phyloP scores from a whole-genome alignment of 2,797 vertebrate genomes.

The Anguilla marmorata region DNA sequence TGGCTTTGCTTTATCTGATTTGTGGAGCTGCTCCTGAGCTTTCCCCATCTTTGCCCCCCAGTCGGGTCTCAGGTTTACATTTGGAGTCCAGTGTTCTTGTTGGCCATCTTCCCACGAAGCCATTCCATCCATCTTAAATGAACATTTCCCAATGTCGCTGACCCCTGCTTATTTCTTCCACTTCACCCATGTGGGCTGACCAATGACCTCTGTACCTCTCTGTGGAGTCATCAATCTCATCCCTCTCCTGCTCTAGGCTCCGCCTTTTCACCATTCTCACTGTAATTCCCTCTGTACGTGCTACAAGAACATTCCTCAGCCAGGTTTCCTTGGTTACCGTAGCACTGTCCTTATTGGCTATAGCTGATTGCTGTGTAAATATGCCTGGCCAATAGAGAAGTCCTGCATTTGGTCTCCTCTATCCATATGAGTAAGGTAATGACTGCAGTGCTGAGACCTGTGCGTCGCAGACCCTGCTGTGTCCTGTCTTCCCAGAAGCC shows the following conservation, averaged over 20 bases:
- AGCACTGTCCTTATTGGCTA: not conserved
- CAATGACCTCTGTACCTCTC: not conserved
- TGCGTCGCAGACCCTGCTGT: not conserved
- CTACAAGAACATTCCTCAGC: not conserved
- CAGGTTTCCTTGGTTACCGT: not conserved
- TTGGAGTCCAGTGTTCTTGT: not conserved
- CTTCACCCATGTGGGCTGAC: not conserved
- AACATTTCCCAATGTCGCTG: constrained; percentile 3
- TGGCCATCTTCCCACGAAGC: not conserved
- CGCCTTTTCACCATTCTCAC: not conserved
- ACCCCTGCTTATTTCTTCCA: not conserved
- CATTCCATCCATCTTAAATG: not conserved
- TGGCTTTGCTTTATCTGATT: not conserved
- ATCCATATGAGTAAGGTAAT: not conserved
- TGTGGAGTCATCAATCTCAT: constrained; percentile 6
- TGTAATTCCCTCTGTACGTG: not conserved
- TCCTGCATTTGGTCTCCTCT: not conserved
- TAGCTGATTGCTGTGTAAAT: not conserved
- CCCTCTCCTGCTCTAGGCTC: not conserved
- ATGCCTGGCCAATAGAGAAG: not conserved
- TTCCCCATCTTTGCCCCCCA: not conserved
- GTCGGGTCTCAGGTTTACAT: not conserved
- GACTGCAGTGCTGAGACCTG: not conserved
- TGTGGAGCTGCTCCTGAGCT: not conserved
- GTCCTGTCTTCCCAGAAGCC: not conserved